These are phyloP conservation scores for Ophion obscuratus DNA, from an alignment of 2,888 invertebrate species.

Conservation along the genomic window DNA sequence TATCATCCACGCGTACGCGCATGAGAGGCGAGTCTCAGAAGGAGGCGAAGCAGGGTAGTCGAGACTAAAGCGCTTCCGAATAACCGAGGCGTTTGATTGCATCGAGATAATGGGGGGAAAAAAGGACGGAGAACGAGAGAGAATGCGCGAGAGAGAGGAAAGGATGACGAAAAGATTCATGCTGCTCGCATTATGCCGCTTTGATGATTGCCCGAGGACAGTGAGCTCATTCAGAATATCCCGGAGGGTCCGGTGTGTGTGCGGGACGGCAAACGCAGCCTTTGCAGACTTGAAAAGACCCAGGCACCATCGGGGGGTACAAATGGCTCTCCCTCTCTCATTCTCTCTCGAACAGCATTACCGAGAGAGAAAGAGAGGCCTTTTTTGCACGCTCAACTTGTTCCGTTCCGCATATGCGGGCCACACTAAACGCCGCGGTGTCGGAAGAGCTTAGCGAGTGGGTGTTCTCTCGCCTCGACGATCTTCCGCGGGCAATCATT, in stretches of 20 bases:
- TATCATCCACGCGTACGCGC: conserved; percentile 6
- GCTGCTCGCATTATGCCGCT: conserved; percentile 82
- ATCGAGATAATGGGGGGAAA: conserved; percentile 67
- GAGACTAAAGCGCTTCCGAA: conserved; percentile 58
- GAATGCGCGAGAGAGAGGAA: conserved; percentile 62
- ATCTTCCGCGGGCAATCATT: conserved; percentile 48
- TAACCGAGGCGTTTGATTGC: conserved; percentile 75
- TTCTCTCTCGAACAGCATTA: background rate
- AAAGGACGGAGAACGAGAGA: conserved; percentile 54
- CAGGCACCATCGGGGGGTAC: conserved; percentile 19
- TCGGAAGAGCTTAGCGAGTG: conserved; percentile 60
- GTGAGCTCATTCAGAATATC: conserved; percentile 80
- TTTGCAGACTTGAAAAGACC: conserved; percentile 39
- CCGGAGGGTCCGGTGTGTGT: conserved; percentile 66
- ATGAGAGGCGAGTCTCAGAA: background rate
- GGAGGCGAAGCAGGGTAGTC: background rate
- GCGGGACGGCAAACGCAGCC: conserved; percentile 58
- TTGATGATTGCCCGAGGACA: conserved; percentile 81
- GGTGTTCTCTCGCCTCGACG: conserved; percentile 64
- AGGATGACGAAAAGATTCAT: conserved; percentile 76
- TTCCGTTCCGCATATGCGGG: conserved; percentile 61
- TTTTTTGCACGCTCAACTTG: conserved; percentile 68
- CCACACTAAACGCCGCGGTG: conserved; percentile 40
- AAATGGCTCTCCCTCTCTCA: conserved; percentile 33
- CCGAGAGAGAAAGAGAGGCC: conserved; percentile 25